Base-by-base conservation (phyloP, 2,888 invertebrate genomes). In the Chaitophorus viminalis region DNA sequence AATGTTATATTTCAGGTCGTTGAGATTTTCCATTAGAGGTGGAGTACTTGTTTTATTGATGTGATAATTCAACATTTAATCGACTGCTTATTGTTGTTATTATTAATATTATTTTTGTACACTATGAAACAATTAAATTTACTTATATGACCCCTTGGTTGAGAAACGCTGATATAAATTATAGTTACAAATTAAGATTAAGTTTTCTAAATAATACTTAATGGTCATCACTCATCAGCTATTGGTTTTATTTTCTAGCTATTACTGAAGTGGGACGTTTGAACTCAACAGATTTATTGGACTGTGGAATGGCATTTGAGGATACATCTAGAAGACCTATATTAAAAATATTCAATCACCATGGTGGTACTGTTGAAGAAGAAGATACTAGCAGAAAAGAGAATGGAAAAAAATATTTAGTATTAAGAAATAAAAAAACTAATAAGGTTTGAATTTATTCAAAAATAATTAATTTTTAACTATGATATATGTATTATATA, bases 361-460 rank as follows among this genome's bases (percentile, higher is more conserved):
- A 87, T 46, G 87, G 81, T 5, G 79, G 79, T 11, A 87, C 72
- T 31, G 81, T 87, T 6, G 87, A 87, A 81, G 87, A 81, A 81
- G 87, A 87, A 81, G 87, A 87, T 81, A 31, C 29, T 31, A 60
- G n/a, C n/a, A 87, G 60, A 46, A 87, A 46, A 4, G 81, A 74
- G 4, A 46, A 0, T 18, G 60, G 36, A 31, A 87, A 87, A 65
- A 74, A 81, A 52, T 87, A 81, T 46, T 65, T 87, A 65, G 31
- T 87, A 65, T 81, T 87, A 31, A 79, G 87, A 46, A 72, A 87
- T 39, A 87, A 87, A 65, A 81, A 31, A 46, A 87, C 79, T 14
- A 81, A 87, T n/a, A 65, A 87, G 79, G 87, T 87, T 54, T 70
- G 25, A 14, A 60, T 11, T 52, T 72, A n/a, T n/a, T 74, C 52